phyloP scores from a whole-genome alignment of 2,113 vertebrate species.

The Ovis canadensis region DNA sequence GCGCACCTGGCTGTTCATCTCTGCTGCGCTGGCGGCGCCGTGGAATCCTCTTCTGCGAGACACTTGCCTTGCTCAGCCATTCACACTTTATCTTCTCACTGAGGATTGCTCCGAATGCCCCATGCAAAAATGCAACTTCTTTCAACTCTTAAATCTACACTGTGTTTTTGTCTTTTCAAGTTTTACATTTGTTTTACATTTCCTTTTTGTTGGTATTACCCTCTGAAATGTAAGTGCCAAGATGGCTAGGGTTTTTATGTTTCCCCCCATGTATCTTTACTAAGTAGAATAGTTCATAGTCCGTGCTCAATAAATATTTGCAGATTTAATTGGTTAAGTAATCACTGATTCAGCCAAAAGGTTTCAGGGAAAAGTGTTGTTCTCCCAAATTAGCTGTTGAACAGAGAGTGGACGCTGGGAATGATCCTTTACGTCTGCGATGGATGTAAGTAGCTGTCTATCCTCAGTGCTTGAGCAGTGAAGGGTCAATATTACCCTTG shows the following conservation, averaged over 20 bases:
- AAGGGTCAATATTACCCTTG: background rate
- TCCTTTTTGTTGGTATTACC: background rate
- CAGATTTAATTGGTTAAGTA: background rate
- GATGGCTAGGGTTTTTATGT: background rate
- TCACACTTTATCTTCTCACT: background rate
- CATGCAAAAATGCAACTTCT: background rate
- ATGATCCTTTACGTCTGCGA: background rate
- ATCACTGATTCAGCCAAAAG: background rate
- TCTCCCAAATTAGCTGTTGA: background rate
- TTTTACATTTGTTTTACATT: background rate
- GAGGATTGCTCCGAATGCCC: background rate
- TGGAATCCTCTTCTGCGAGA: background rate
- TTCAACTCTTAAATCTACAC: background rate
- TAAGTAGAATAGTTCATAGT: background rate
- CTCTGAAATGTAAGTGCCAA: background rate
- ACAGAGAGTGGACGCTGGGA: background rate
- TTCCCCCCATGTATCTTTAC: background rate
- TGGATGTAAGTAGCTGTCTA: background rate
- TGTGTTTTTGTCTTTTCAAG: background rate
- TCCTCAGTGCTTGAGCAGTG: background rate
- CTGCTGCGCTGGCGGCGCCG: no score
- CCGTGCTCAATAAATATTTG: background rate
- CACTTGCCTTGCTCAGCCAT: rapidly evolving
- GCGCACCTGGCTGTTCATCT: background rate
- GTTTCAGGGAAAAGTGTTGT: background rate